Percentiles rank a stretch among this genome's conserved stretches.
Evolutionary conservation across 2,888 invertebrate species (phyloP).

Genomic region (Drosophila incognita): DNA sequence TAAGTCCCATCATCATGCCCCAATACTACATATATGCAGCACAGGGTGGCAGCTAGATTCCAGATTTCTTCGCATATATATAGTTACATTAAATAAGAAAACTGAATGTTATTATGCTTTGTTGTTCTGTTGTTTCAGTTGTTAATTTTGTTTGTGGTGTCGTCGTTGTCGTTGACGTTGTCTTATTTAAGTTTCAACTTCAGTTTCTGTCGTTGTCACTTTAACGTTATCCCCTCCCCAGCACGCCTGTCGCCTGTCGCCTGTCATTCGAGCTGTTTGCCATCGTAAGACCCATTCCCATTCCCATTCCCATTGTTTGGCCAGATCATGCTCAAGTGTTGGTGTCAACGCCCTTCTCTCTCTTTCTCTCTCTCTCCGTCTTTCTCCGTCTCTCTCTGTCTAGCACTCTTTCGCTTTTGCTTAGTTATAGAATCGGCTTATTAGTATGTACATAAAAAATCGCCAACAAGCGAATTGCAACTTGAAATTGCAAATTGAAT

Average conservation of each 20-base stretch:
- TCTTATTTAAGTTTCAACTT: conserved; percentile 70
- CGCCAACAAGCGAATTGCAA: conserved; percentile 22
- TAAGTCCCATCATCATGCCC: not conserved
- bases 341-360: conserved; percentile 30
- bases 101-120: conserved; percentile 29
- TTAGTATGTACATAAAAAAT: conserved; percentile 19
- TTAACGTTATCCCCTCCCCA: not conserved
- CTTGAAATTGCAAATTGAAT: conserved; percentile 57
- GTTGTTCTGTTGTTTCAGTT: not conserved
- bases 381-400: not conserved
- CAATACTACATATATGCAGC: not conserved
- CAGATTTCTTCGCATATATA: conserved; percentile 34
- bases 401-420: not conserved
- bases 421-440: conserved; percentile 8
- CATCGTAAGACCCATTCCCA: not conserved
- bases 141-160: not conserved
- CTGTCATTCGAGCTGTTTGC: conserved; percentile 45
- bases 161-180: conserved; percentile 25
- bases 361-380: not conserved
- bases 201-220: conserved; percentile 38
- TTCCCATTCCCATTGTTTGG: conserved; percentile 33
- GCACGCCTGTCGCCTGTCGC: conserved; percentile 6
- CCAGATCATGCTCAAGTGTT: conserved; percentile 52
- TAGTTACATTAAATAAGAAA: conserved; percentile 58
- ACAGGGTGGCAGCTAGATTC: not conserved